Base-by-base conservation (phyloP, 1,140 invertebrate species). In the Manduca sexta region DNA sequence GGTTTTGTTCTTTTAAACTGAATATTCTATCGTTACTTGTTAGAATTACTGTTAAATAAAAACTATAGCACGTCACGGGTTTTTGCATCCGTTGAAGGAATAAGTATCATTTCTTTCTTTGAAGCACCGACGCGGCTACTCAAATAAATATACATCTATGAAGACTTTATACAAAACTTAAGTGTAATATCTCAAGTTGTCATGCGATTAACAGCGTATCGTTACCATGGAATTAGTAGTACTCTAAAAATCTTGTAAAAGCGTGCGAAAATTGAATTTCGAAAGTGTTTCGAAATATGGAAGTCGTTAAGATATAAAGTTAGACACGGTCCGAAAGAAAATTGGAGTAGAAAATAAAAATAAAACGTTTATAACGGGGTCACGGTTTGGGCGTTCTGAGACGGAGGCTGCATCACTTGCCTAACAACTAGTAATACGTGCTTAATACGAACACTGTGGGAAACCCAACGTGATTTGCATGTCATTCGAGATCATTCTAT, bases 311-410 rank as follows among this genome's bases (percentile, higher is more conserved):
- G 52, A 56, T 73, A 60, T 60, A 51, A 60, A 60, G 60, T 61
- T 68, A 60, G 60, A 64, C 60, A 66, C 64, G 67, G 60, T 56
- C 54, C 45, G 60, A 64, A 61, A 69, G 64, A 64, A 73, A 73
- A 69, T 68, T 62, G 62, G 56, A 64, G 48, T 63, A 63, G 62
- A 69, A 72, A 65, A 70, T 70, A 69, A 65, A 73, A 69, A 68
- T 66, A 63, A 68, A 64, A 60, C 41, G 37, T 42, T 30, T 16
- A 43, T 46, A 77, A 75, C 53, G 57, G 46, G 71, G 75, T 69
- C 71, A 76, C 45, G 69, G 68, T 50, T 56, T 52, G 34, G 37
- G 34, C 41, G n/a, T n/a, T 73, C 64, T 65, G 41, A 44, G 43
- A 13, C 6, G 21, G 44, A 45, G 52, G 49, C 59, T 53, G 38